phyloP scores from a whole-genome alignment of 2,113 vertebrate genomes.

The Pontoporia blainvillei region DNA sequence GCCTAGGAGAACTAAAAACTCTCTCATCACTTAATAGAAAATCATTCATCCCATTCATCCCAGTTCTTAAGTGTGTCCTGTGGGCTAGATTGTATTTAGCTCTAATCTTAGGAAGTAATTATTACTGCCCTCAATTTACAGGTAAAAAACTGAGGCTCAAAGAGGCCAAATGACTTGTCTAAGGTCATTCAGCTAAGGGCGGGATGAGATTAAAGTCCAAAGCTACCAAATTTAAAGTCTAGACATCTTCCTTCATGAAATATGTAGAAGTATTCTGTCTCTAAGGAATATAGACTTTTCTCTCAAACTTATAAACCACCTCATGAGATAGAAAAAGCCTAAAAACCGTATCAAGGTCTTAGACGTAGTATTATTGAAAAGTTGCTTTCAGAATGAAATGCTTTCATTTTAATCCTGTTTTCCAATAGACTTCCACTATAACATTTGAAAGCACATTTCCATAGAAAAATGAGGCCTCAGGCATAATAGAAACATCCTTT shows the following conservation, averaged over 20 bases:
- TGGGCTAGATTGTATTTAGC: not conserved
- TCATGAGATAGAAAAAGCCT: conserved; percentile 23
- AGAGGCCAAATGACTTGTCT: not conserved
- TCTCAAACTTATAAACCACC: not conserved
- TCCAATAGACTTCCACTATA: not conserved
- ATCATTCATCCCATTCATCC: not conserved
- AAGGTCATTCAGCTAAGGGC: not conserved
- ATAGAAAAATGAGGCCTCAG: not conserved
- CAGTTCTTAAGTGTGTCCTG: not conserved
- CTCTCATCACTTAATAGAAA: not conserved
- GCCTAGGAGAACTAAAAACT: not conserved
- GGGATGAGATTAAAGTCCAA: not conserved
- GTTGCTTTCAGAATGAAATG: conserved; percentile 30
- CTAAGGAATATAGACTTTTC: not conserved
- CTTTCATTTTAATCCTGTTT: conserved; percentile 50
- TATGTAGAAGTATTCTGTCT: not conserved
- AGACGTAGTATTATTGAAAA: not conserved
- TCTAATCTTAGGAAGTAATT: not conserved
- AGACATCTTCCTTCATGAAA: not conserved
- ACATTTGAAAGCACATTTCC: conserved; percentile 30
- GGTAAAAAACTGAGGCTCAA: not conserved
- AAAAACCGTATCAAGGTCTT: conserved; percentile 4
- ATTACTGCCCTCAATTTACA: not conserved
- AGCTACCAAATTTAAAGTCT: not conserved
- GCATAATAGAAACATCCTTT: conserved; percentile 40